Evolutionary conservation across 2,797 vertebrate species (phyloP).

Genomic region (Sphenodon punctatus): DNA sequence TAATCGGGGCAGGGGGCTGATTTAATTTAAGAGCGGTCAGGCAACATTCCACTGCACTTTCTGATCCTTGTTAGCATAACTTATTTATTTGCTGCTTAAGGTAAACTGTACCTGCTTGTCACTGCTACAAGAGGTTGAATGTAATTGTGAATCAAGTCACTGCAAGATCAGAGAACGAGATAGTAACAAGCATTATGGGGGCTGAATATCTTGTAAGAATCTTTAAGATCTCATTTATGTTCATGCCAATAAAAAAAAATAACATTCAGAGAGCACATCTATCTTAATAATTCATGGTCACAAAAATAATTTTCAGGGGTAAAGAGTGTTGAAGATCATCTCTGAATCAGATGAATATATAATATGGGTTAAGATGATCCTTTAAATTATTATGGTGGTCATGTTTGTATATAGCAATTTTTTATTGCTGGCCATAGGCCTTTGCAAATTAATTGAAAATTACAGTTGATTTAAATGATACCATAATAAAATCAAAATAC

Average conservation of each 20-base stretch:
- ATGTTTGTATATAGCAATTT: too few relatives aligned
- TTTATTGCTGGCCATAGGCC: too few relatives aligned
- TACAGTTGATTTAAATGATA: too few relatives aligned
- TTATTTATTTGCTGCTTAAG: too few relatives aligned
- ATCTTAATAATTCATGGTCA: background rate
- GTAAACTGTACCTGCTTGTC: too few relatives aligned
- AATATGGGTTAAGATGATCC: background rate
- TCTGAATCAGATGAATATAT: background rate
- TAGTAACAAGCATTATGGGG: background rate
- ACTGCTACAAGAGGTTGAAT: too few relatives aligned
- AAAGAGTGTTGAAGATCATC: background rate
- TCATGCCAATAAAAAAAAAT: background rate
- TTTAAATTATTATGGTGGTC: too few relatives aligned
- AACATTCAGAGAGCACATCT: background rate
- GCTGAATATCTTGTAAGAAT: background rate
- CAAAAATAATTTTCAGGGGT: background rate
- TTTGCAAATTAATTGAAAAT: too few relatives aligned
- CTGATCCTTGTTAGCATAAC: too few relatives aligned
- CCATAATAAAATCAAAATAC: too few relatives aligned
- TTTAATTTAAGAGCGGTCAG: background rate
- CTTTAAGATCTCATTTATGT: background rate
- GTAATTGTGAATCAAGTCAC: slow-evolving; percentile 1
- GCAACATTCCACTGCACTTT: background rate
- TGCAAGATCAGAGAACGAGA: background rate
- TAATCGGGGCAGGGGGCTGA: background rate